A percentile compares a stretch with the other conserved stretches of the same genome.
Evolutionary conservation across 2,797 vertebrate genomes (phyloP).

Genomic region (Lophius americanus): DNA sequence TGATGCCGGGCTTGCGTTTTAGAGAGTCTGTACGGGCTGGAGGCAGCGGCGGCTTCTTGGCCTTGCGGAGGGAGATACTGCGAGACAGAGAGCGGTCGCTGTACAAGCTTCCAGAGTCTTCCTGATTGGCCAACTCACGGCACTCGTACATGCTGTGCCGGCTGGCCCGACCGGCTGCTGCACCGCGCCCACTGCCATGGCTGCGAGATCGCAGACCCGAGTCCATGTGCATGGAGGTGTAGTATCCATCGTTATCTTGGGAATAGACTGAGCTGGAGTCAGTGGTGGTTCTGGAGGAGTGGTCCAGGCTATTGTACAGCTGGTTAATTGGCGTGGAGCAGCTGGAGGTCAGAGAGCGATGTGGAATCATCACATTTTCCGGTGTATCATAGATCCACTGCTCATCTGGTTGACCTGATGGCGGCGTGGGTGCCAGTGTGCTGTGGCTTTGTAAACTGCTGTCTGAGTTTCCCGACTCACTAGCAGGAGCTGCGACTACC

Average conservation of each 20-base stretch:
- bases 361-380: constrained; percentile 77
- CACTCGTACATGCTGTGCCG: constrained; percentile 91
- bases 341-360: constrained; percentile 83
- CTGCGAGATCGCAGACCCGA: constrained; percentile 82
- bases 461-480: constrained; percentile 85
- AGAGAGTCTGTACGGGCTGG: constrained; percentile 95
- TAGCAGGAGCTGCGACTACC: constrained; percentile 70
- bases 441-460: constrained; percentile 76
- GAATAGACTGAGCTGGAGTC: constrained; percentile 89
- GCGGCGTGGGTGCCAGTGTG: constrained; percentile 69
- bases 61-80: constrained; percentile 94
- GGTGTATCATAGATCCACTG: constrained; percentile 85
- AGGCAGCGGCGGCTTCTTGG: constrained; percentile 92
- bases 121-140: constrained; percentile 77
- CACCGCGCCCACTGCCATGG: constrained; percentile 75
- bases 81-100: constrained; percentile 87
- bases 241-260: constrained; percentile 90
- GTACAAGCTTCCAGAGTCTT: constrained; percentile 77
- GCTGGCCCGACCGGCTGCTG: constrained; percentile 71
- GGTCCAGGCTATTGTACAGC: constrained; percentile 88
- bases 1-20: constrained; percentile 84
- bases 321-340: constrained; percentile 88
- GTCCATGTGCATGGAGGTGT: constrained; percentile 85
- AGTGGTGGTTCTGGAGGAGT: constrained; percentile 78
- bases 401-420: constrained; percentile 72